These are phyloP conservation scores for Sandelia bainsii DNA, from an alignment of 2,797 vertebrate species.

Conservation along the genomic window DNA sequence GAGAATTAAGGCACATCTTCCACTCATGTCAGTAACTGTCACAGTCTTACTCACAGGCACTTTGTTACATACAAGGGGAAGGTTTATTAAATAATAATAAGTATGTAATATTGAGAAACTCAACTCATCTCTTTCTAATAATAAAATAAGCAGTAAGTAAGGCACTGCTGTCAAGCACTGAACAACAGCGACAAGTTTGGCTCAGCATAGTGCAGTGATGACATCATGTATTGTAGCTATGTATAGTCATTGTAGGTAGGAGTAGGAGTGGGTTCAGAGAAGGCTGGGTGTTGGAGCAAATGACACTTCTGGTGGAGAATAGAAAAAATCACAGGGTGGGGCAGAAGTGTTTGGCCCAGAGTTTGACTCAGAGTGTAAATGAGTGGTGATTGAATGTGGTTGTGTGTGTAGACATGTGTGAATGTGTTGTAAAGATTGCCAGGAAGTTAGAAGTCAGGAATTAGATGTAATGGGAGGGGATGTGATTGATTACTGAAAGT, in stretches of 20 bases:
- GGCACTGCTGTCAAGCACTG: not conserved
- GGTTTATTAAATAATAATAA: not conserved
- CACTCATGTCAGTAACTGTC: constrained; percentile 26
- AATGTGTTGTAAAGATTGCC: constrained; percentile 29
- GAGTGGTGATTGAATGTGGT: not conserved
- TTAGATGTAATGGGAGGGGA: constrained; percentile 36
- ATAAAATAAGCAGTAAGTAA: constrained; percentile 16
- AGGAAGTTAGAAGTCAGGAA: constrained; percentile 60
- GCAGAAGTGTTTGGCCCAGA: constrained; percentile 2
- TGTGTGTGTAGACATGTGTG: constrained; percentile 3
- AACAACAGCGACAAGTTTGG: constrained; percentile 19
- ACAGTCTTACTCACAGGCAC: constrained; percentile 49
- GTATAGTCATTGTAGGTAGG: constrained; percentile 53
- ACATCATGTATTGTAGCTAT: constrained; percentile 41
- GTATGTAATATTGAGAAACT: constrained; percentile 16
- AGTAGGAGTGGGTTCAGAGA: constrained; percentile 58
- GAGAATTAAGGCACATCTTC: constrained; percentile 35
- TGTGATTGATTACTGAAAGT: constrained; percentile 41
- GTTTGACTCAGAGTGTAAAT: constrained; percentile 7
- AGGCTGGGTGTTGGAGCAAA: constrained; percentile 46
- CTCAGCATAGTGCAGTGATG: constrained; percentile 12
- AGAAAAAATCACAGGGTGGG: constrained; percentile 40
- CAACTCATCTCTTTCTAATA: constrained; percentile 14
- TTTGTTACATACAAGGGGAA: constrained; percentile 23
- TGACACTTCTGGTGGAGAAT: constrained; percentile 45